These are phyloP conservation scores for Martes martes DNA, from an alignment of 2,113 vertebrate genomes.

Conservation along the genomic window DNA sequence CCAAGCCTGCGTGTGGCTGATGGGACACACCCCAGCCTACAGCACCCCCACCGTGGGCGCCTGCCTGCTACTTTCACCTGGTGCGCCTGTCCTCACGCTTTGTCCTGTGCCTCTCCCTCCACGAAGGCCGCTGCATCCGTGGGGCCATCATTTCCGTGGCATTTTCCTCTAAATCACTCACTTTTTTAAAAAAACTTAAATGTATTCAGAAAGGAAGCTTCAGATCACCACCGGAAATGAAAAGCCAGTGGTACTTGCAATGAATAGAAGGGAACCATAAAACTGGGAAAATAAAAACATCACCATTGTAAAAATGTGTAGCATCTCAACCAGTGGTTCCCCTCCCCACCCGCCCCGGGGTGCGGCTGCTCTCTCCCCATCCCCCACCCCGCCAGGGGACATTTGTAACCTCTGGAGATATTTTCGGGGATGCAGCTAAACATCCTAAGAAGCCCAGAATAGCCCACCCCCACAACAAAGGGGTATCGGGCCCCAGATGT, in stretches of 20 bases:
- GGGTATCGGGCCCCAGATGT: neutral
- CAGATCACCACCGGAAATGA: neutral
- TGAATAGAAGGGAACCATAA: neutral
- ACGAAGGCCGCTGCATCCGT: rapidly evolving
- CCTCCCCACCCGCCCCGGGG: rapidly evolving
- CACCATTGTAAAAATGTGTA: neutral
- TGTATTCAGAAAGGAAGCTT: constrained; percentile 6
- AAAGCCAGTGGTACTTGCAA: neutral
- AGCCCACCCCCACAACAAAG: neutral
- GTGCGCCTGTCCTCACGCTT: rapidly evolving
- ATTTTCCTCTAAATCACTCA: neutral
- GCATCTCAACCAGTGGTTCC: neutral
- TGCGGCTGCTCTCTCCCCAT: rapidly evolving
- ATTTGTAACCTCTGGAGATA: neutral
- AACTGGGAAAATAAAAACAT: neutral
- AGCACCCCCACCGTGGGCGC: rapidly evolving
- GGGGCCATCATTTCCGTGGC: rapidly evolving
- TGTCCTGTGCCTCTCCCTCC: no score
- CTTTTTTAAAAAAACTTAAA: neutral
- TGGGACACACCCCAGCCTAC: neutral
- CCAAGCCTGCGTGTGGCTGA: neutral
- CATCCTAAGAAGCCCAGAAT: rapidly evolving
- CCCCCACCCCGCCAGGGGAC: neutral
- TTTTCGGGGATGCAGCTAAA: neutral
- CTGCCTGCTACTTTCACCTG: rapidly evolving